Base-by-base conservation (phyloP, 2,888 invertebrate species). In the Papilio demoleus region DNA sequence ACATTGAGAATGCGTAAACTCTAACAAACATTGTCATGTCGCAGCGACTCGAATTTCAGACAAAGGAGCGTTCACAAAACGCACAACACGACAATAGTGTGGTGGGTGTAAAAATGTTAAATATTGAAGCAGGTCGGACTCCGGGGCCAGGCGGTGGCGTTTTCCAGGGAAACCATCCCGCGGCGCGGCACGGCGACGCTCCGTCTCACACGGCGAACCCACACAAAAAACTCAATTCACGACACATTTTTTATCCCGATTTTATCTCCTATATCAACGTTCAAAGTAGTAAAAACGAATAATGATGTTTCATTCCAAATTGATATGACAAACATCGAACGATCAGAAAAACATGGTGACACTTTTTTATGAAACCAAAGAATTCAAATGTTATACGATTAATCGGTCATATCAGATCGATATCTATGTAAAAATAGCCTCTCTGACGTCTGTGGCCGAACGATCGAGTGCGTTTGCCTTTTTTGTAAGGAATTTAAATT, bases 11-110 rank as follows among this genome's bases (percentile, higher is more conserved):
- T 85, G 84, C 85, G 87, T 87, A 86, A 88, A 90, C 80, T 85
- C 83, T 83, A 86, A 88, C 88, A 88, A 90, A 90, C 88, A 92
- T 90, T 92, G 92, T 92, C 92, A 89, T 90, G 88, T 88, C 85
- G 80, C 81, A 78, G 84, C 83, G 87, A 88, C 81, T 79, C 86
- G 76, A 88, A 88, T 87, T 78, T 80, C 83, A 79, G 79, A 92
- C 91, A 92, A 92, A 88, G 82, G 88, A 75, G 82, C 81, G 80
- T 82, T 81, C 79, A 87, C 84, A 86, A 85, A 88, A 85, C 81
- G 84, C 82, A 79, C 77, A 80, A 74, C 76, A 78, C 74, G 83
- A 88, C 88, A 88, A 87, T 86, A 76, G 84, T 81, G 77, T 81
- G 82, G 90, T 88, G 87, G 88, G 87, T 90, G 90, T 90, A 88